phyloP scores from a whole-genome alignment of 2,797 vertebrate genomes.

The Merluccius polli region DNA sequence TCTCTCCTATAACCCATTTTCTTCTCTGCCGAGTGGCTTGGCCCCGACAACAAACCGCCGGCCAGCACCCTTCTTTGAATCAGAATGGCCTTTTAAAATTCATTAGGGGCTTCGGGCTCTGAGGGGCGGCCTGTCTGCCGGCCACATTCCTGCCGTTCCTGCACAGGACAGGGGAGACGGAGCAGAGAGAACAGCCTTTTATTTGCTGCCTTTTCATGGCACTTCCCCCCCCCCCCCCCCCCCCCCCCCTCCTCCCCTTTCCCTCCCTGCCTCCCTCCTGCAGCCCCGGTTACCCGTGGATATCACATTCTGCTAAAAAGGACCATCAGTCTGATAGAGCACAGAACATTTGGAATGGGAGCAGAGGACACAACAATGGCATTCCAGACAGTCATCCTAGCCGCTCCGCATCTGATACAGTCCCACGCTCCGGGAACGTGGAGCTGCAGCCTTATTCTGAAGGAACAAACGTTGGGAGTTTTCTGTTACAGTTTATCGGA shows the following conservation, averaged over 20 bases:
- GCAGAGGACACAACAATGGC: conserved; percentile 71
- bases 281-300: conserved; percentile 67
- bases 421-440: conserved; percentile 67
- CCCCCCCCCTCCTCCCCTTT: conserved; percentile 50
- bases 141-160: conserved; percentile 90
- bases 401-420: conserved; percentile 58
- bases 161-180: conserved; percentile 75
- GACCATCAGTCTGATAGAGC: conserved; percentile 80
- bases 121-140: conserved; percentile 74
- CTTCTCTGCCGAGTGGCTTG: conserved; percentile 38
- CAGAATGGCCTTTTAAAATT: conserved; percentile 92
- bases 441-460: conserved; percentile 53
- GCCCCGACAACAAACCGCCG: conserved; percentile 74
- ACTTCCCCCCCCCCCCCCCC: conserved; percentile 40
- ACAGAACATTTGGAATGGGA: conserved; percentile 71
- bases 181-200: conserved; percentile 78
- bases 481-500: conserved; percentile 19
- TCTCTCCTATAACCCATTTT: conserved; percentile 3
- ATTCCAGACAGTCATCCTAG: conserved; percentile 77
- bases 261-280: conserved; percentile 36
- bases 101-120: conserved; percentile 77
- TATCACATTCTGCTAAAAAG: conserved; percentile 90
- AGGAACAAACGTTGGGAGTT: conserved; percentile 43
- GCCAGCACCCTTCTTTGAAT: conserved; percentile 79
- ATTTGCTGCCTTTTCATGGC: conserved; percentile 81